Evolutionary conservation across 2,797 vertebrate species (phyloP).

Genomic region (Lates japonicus): DNA sequence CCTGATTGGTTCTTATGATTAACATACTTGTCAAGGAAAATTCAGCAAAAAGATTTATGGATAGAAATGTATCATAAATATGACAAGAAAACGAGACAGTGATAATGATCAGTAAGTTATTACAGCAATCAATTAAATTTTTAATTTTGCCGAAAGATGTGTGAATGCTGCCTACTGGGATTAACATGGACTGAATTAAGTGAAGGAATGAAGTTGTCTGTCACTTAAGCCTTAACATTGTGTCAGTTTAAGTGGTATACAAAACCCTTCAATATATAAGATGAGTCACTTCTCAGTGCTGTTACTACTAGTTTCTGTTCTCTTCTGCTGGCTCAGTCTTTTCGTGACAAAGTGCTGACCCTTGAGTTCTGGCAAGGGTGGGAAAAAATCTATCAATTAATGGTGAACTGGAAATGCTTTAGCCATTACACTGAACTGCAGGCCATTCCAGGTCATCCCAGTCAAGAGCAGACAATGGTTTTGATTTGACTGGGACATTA

Average conservation of each 20-base stretch:
- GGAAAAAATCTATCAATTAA: slow-evolving; percentile 28
- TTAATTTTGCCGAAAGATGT: neutral
- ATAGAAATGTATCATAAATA: neutral
- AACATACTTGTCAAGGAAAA: neutral
- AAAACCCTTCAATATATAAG: neutral
- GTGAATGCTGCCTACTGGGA: neutral
- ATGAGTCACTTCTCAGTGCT: too few relatives aligned
- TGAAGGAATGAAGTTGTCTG: too few relatives aligned
- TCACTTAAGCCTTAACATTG: neutral
- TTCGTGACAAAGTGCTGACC: slow-evolving; percentile 43
- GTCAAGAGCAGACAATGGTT: slow-evolving; percentile 43
- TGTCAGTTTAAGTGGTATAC: neutral
- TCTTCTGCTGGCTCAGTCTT: slow-evolving; percentile 23
- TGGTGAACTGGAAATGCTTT: slow-evolving; percentile 61
- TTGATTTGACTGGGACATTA: slow-evolving; percentile 47
- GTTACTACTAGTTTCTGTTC: neutral
- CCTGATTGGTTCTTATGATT: neutral
- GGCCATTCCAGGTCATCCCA: slow-evolving; percentile 27
- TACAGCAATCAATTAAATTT: neutral
- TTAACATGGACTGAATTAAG: neutral
- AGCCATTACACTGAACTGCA: slow-evolving; percentile 26
- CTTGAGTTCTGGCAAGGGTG: slow-evolving; percentile 6
- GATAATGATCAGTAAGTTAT: neutral
- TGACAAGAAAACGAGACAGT: neutral
- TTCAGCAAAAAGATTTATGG: neutral